phyloP scores from a whole-genome alignment of 2,888 invertebrate species.

The Coleophora deauratella region DNA sequence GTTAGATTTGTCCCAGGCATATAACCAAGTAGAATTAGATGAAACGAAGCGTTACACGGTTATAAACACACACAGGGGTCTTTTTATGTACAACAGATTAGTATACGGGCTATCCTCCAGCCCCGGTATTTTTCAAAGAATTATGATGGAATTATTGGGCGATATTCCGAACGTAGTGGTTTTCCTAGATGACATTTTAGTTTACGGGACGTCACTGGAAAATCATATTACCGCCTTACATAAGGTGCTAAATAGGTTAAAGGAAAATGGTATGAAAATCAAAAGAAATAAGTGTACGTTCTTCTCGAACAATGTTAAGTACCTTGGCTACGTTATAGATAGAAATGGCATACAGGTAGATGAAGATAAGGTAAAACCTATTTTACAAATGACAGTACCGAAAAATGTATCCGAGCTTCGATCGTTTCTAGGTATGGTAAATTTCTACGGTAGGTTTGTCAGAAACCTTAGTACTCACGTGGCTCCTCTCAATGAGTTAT shows the following conservation, averaged over 20 bases:
- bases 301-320: no score
- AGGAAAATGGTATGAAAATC: no score
- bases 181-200: neutral
- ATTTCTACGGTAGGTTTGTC: constrained; percentile 7
- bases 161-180: neutral
- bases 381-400: neutral
- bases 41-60: no score
- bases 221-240: neutral
- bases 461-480: constrained; percentile 1
- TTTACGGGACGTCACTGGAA: neutral
- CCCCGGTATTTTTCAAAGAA: constrained; percentile 7
- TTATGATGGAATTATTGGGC: constrained; percentile 7
- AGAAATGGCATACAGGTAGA: no score
- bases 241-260: neutral
- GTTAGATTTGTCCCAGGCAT: no score
- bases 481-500: constrained; percentile 1
- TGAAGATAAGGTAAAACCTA: neutral
- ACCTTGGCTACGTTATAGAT: no score
- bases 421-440: constrained; percentile 3
- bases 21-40: no score
- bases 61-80: neutral
- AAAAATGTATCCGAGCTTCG: neutral
- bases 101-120: constrained; percentile 9
- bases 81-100: constrained; percentile 3
- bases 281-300: no score